Base-by-base conservation (phyloP, 2,888 invertebrate genomes). In the Drosophila helvetica region DNA sequence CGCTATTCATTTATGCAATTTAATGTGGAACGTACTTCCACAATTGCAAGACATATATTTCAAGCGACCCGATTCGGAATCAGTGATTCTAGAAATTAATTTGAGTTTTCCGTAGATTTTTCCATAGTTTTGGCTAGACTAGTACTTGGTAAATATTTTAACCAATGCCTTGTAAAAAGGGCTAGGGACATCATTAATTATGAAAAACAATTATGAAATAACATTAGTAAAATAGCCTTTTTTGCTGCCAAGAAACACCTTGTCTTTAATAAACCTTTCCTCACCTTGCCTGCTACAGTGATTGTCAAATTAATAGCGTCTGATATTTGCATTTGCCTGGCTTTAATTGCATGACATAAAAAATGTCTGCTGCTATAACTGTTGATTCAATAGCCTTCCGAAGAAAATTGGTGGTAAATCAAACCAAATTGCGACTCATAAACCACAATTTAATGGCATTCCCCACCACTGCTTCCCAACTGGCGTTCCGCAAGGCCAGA, bases 341-440 rank as follows among this genome's bases (percentile, higher is more conserved):
- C 38, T 7, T 38, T 38, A 38, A 38, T 38, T 38, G 2, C 15
- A 38, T 38, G 15, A 2, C n/a, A 38, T 38, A 38, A 7, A 38
- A n/a, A n/a, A 38, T n/a, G 2, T 38, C 7, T n/a, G 15, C 38
- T 38, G n/a, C 15, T n/a, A 15, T 38, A 38, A 38, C 38, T 38
- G n/a, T 38, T 38, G 38, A 38, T 38, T 38, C 38, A 38, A n/a
- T n/a, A 27, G 51, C 25, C 43, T 27, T 51, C 58, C 19, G 1
- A 3, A n/a, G 47, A 42, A 57, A 18, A 52, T 68, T 19, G 12
- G 19, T 66, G 66, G 42, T 22, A 30, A 58, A 62, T 62, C 62
- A 61, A 52, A 52, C 47, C 52, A 53, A 52, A 67, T 69, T 73
- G 78, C 74, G 82, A 80, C 88, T 90, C 90, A 91, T 91, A 68